phyloP scores from a whole-genome alignment of 2,113 vertebrate species.

The Pyxicephalus adspersus region DNA sequence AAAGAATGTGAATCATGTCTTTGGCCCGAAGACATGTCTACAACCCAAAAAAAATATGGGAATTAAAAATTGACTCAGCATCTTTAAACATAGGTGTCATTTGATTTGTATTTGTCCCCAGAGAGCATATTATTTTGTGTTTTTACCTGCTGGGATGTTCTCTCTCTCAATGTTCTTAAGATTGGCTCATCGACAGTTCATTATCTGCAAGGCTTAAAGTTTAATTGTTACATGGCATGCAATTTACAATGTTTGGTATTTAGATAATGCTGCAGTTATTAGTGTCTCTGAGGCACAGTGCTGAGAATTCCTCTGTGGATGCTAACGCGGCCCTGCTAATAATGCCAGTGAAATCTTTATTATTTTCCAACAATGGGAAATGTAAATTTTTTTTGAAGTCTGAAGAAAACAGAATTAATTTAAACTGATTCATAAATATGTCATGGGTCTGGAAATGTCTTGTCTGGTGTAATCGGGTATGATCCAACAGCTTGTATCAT shows the following conservation, averaged over 20 bases:
- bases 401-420: background rate
- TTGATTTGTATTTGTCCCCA: conserved; percentile 16
- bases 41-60: background rate
- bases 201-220: conserved; percentile 47
- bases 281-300: conserved; percentile 32
- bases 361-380: background rate
- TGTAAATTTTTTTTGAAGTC: conserved; percentile 1
- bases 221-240: conserved; percentile 41
- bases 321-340: background rate
- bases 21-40: conserved; percentile 34
- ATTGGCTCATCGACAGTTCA: conserved; percentile 48
- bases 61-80: conserved; percentile 7
- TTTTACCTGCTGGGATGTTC: conserved; percentile 36
- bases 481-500: background rate
- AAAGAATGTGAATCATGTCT: background rate
- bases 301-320: background rate
- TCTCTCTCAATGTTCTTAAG: conserved; percentile 24
- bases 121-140: conserved; percentile 17
- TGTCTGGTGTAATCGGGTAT: too few species aligned
- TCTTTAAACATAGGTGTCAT: conserved; percentile 20
- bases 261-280: conserved; percentile 39
- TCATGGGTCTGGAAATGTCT: background rate
- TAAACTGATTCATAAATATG: conserved; percentile 8
- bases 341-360: background rate
- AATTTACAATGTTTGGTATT: conserved; percentile 47